Percentiles rank a stretch among this genome's conserved stretches.
Conservation (phyloP, 2,113 vertebrate species). For the Porphyrio hochstetteri region DNA sequence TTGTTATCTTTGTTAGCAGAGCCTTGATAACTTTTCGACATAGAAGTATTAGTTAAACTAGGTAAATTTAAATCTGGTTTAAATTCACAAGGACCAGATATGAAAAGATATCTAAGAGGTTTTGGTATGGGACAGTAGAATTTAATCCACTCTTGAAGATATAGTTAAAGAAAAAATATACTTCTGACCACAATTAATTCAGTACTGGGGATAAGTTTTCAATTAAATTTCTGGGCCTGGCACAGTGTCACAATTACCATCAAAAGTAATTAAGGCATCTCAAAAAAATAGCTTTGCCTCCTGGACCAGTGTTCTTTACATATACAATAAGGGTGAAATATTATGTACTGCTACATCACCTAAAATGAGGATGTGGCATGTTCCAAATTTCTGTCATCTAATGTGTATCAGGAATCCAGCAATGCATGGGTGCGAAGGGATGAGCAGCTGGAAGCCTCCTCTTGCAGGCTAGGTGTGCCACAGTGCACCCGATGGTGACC, state of each 20-base stretch:
- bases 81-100: background rate
- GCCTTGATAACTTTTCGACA: background rate
- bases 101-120: background rate
- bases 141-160: background rate
- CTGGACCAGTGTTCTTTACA: background rate
- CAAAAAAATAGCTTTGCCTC: background rate
- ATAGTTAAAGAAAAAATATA: background rate
- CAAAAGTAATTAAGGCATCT: background rate
- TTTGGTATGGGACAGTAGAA: background rate
- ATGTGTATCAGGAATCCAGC: background rate
- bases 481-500: accelerated
- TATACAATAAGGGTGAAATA: background rate
- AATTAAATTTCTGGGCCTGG: background rate
- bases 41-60: background rate
- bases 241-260: background rate
- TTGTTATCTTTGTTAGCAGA: background rate
- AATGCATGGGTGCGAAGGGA: background rate
- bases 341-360: background rate
- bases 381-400: background rate
- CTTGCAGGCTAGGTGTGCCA: background rate
- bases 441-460: background rate
- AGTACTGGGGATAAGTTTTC: background rate
- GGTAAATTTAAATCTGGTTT: background rate
- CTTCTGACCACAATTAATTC: background rate
- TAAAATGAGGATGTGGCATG: background rate